Percentiles rank a stretch among this genome's conserved stretches.
Evolutionary conservation across 2,797 vertebrate species (phyloP).

Genomic region (Buceros bicornis): DNA sequence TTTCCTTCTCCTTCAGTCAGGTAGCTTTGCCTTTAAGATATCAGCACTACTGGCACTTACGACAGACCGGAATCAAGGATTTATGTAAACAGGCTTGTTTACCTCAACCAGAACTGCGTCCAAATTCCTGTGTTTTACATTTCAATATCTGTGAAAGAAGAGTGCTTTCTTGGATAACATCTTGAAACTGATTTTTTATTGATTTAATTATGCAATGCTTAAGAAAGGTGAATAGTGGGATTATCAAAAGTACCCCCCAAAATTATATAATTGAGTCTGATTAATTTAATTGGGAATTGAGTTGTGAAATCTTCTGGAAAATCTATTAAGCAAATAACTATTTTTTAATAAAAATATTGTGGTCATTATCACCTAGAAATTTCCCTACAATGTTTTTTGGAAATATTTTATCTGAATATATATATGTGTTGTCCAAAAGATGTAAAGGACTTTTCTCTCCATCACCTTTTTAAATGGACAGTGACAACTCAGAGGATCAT

Average conservation of each 20-base stretch:
- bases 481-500: not conserved
- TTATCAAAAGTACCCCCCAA: not conserved
- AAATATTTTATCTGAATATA: not conserved
- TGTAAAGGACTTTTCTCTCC: not conserved
- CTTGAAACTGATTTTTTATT: not conserved
- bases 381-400: not conserved
- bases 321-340: not conserved
- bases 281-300: not conserved
- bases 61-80: not conserved
- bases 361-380: not conserved
- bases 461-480: not conserved
- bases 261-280: too few relatives aligned
- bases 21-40: not conserved
- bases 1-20: not conserved
- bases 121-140: not conserved
- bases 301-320: not conserved
- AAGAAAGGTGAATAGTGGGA: not conserved
- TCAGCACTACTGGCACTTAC: not conserved
- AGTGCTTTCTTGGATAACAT: not conserved
- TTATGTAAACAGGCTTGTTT: not conserved
- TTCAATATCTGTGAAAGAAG: not conserved
- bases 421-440: not conserved
- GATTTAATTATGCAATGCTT: not conserved
- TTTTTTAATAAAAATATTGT: not conserved
- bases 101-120: not conserved